phyloP scores from a whole-genome alignment of 2,113 vertebrate species.

The Myotis yumanensis region DNA sequence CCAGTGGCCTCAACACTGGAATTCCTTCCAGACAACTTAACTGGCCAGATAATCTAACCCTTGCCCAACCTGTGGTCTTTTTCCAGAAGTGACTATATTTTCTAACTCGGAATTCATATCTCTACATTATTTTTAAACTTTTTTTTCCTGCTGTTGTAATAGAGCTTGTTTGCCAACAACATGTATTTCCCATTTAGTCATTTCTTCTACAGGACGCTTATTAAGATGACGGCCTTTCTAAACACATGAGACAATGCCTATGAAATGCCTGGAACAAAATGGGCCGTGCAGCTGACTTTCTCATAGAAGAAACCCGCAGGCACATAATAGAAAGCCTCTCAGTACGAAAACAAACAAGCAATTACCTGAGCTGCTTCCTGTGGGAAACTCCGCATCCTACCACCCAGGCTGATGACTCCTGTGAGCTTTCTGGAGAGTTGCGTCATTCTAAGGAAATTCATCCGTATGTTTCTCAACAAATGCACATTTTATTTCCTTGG shows the following conservation, averaged over 20 bases:
- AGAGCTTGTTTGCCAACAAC: neutral
- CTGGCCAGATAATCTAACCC: neutral
- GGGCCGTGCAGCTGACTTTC: neutral
- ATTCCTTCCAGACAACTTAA: conserved; percentile 1
- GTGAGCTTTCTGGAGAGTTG: neutral
- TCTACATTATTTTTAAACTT: neutral
- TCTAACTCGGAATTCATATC: neutral
- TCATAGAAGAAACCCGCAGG: conserved; percentile 38
- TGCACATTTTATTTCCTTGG: conserved; percentile 39
- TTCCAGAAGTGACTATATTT: neutral
- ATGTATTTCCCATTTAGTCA: neutral
- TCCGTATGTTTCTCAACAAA: conserved; percentile 31
- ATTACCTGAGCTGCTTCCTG: conserved; percentile 48
- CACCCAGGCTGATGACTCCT: conserved; percentile 30
- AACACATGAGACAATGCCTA: neutral
- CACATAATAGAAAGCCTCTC: conserved; percentile 2
- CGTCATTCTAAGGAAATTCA: neutral
- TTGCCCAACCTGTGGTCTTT: neutral
- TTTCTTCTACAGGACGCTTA: conserved; percentile 1
- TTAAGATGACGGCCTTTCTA: conserved; percentile 15
- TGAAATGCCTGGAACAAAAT: neutral
- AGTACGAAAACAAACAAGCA: conserved; percentile 46
- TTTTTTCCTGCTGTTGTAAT: neutral
- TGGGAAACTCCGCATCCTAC: conserved; percentile 8
- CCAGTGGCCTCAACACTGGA: neutral